Percentiles rank a stretch among this genome's conserved stretches.
These are phyloP conservation scores for Urocyon cinereoargenteus DNA, from an alignment of 2,797 vertebrate genomes.

Conservation along the genomic window DNA sequence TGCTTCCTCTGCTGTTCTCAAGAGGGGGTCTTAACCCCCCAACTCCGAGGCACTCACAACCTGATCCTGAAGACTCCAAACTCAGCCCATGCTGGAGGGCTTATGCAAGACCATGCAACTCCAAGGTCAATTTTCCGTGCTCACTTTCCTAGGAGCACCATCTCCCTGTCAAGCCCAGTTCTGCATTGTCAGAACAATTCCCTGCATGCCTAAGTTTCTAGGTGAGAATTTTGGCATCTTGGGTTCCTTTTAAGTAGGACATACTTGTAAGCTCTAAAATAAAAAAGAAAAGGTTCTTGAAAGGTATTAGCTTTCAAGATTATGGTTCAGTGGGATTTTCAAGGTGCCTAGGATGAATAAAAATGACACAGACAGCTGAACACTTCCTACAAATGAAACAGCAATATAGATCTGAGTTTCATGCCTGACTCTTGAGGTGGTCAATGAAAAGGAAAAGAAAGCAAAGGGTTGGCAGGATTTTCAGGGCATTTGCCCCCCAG, in stretches of 20 bases:
- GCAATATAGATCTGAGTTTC: not conserved
- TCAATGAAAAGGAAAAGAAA: not conserved
- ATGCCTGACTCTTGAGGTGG: accelerated
- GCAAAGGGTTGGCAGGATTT: not conserved
- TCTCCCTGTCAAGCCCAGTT: not conserved
- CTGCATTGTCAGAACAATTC: not conserved
- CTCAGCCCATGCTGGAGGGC: not conserved
- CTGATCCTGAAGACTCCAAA: not conserved
- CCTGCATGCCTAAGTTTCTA: not conserved
- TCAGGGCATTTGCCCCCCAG: not conserved
- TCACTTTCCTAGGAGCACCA: not conserved
- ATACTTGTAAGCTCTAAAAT: constrained; percentile 5
- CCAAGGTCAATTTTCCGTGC: not conserved
- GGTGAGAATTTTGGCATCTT: not conserved
- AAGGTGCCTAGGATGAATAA: not conserved
- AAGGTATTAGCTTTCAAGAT: constrained; percentile 40
- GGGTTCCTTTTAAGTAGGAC: constrained; percentile 53
- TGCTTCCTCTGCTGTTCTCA: not conserved
- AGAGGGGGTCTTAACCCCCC: not conserved
- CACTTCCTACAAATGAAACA: not conserved
- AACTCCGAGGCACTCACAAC: not conserved
- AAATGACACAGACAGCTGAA: not conserved
- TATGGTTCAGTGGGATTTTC: not conserved
- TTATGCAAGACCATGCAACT: not conserved
- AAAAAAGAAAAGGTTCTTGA: constrained; percentile 38